These are phyloP conservation scores for Oncorhynchus keta DNA, from an alignment of 2,113 vertebrate genomes.

Conservation along the genomic window DNA sequence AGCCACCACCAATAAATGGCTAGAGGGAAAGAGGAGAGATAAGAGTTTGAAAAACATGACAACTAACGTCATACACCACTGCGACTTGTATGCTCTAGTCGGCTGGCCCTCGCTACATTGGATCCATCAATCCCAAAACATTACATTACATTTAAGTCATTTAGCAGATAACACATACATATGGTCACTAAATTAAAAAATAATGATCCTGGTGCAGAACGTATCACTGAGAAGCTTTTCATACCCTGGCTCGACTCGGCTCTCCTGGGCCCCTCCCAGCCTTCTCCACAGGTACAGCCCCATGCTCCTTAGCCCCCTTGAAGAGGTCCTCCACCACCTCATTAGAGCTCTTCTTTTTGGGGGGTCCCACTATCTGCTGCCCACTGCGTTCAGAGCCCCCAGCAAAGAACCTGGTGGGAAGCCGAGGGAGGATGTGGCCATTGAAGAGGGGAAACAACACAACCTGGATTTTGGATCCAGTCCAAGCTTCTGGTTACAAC, in stretches of 20 bases:
- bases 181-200: not conserved
- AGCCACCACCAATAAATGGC: conserved; percentile 95
- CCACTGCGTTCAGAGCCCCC: conserved; percentile 96
- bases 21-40: conserved; percentile 41
- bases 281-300: conserved; percentile 90
- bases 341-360: conserved; percentile 94
- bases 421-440: not conserved
- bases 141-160: no score
- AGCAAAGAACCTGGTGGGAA: conserved; percentile 86
- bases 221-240: not conserved
- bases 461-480: no score
- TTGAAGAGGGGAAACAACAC: not conserved
- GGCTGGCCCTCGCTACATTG: no score
- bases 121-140: no score
- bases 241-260: conserved; percentile 82
- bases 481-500: not conserved
- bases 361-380: conserved; percentile 97
- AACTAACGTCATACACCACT: no score
- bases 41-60: no score
- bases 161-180: no score
- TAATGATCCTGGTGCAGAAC: no score
- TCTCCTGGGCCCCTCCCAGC: conserved; percentile 81
- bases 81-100: no score
- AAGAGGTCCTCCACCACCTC: conserved; percentile 98
- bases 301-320: conserved; percentile 95